Conservation (phyloP, 2,113 vertebrate genomes). For the Hemiscyllium ocellatum region DNA sequence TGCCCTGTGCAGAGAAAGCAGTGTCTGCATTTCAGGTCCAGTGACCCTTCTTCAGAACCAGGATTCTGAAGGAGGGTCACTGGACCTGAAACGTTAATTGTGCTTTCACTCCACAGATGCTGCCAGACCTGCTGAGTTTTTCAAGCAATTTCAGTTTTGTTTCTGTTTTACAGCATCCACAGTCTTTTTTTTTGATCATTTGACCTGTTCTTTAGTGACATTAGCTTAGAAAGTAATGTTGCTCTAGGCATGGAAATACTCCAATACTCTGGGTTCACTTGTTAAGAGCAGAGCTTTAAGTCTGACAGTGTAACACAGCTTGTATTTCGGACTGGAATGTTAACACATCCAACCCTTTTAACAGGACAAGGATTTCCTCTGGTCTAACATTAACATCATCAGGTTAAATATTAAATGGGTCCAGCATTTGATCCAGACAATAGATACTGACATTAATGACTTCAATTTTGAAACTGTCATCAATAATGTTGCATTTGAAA, state of each 20-base stretch:
- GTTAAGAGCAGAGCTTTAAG: not conserved
- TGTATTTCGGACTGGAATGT: not conserved
- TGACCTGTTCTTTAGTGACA: not conserved
- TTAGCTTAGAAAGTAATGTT: not conserved
- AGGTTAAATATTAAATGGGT: slow-evolving; percentile 9
- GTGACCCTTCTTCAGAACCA: too few species aligned
- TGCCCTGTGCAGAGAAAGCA: not conserved
- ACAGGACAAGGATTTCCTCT: not conserved
- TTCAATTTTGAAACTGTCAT: not conserved
- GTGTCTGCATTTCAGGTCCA: too few species aligned
- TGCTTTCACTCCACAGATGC: too few species aligned
- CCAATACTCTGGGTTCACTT: not conserved
- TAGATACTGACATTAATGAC: not conserved
- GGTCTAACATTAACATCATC: not conserved
- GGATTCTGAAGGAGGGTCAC: too few species aligned
- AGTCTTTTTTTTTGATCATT: not conserved
- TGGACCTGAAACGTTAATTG: too few species aligned
- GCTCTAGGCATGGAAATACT: not conserved
- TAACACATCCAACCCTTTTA: not conserved
- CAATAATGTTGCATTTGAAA: not conserved
- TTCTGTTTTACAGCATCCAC: too few species aligned
- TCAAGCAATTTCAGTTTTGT: too few species aligned
- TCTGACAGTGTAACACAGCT: not conserved
- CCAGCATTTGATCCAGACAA: not conserved
- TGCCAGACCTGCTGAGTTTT: too few species aligned